Evolutionary conservation across 2,113 vertebrate genomes (phyloP), one percentile per base, ranked within the genome.

Genomic region (Gallinago paraguaiae): DNA sequence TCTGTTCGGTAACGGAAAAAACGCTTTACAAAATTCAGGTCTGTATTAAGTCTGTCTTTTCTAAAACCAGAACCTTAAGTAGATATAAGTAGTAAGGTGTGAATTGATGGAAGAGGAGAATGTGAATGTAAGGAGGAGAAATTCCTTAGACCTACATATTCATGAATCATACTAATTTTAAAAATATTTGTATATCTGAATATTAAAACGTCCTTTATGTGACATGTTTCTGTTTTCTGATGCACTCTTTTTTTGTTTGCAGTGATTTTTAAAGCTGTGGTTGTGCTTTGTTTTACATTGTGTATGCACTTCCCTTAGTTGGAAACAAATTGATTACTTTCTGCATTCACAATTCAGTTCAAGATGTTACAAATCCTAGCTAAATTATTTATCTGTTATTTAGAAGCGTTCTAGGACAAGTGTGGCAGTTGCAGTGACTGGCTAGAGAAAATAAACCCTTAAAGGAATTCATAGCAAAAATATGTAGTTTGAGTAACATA

Each of bases 141-240:
- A 43, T 71, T 59, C 20, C 8, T 67, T 79, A 33, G 14, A 63
- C 17, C 25, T 86, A 18, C 7, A 4, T 67, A 76, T 60, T 68
- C 2, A 37, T 63, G 23, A 82, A 39, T 51, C 2, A 0, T 30
- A 54, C 13, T 84, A 8, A 0, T 71, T 56, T 65, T 16, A 0
- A 59, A 86, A 75, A 31, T 83, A 69, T 39, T 82, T 17, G 1
- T 69, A 6, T 37, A 8, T 70, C 19, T 67, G 41, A 76, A 60
- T 92, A 60, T 24, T 89, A 33, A 56, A 37, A 53, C 65, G 22
- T 53, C 37, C 20, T 68, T n/a, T 82, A 6, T 74, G 33, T 76
- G 30, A 39, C 9, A 15, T 16, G 6, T 74, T 72, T 35, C 46
- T 69, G 31, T 85, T 82, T 82, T 27, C 37, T 93, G 61, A 27